Evolutionary conservation across 2,888 invertebrate genomes (phyloP), one percentile per base, ranked within the genome.

Genomic region (Cantharis flavilabris): DNA sequence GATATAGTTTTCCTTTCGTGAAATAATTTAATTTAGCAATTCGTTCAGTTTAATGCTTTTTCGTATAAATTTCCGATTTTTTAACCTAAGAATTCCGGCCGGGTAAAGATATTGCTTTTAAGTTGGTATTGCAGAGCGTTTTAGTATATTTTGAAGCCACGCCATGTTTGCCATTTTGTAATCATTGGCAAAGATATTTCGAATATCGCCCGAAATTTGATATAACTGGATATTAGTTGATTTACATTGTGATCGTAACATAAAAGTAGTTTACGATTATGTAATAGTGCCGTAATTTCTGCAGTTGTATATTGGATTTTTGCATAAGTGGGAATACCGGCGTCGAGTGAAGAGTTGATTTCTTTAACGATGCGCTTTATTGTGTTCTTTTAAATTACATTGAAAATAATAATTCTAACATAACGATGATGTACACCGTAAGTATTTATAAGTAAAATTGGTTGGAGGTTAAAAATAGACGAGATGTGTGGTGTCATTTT

Each of bases 391-490:
- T 73, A 65, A 49, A 63, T 69, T 75, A 75, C 62, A 20, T 26
- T 18, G 20, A 28, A 72, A 49, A 63, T 67, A 18, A 63, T 14
- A 64, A 16, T 62, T 72, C 26, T 20, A 28, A 71, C 70, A 81
- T 77, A 82, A 85, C 83, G 83, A 87, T 85, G 84, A 86, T 87
- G 86, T 87, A 87, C 83, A 86, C 86, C 83, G 86, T 87, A 82
- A 86, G 86, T 84, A 71, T 63, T 69, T 33, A 71, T 23, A 23
- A 67, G 20, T 23, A 70, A 70, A 71, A 77, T 76, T 64, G 70
- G 26, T 63, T 18, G 16, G 33, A 73, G 73, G 72, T 76, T 76
- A 73, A 76, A 77, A 77, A 77, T 77, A 77, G 74, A 74, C 33
- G n/a, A 11, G 62, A 62, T 69, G 26, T 69, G 71, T 28, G 71